Conservation (phyloP, 2,113 vertebrate genomes). For the Ovis canadensis region DNA sequence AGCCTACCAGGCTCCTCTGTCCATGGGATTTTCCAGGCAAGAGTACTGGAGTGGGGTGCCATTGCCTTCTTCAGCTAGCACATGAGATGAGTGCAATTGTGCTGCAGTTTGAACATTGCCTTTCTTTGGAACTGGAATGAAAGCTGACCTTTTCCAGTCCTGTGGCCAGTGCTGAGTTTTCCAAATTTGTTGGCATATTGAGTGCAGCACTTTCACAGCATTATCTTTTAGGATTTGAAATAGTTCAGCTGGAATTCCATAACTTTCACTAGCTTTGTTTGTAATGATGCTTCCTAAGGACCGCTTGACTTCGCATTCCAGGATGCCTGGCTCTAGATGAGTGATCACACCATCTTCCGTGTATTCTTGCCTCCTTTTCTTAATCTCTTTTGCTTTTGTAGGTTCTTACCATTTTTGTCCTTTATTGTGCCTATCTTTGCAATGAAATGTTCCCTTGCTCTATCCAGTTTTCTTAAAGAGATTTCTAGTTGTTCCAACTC, state of each 20-base stretch:
- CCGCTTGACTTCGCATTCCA: not conserved
- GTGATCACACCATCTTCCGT: not conserved
- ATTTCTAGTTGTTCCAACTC: not conserved
- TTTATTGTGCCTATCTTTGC: not conserved
- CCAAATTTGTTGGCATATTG: not conserved
- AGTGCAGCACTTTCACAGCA: not conserved
- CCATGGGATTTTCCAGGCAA: too few relatives aligned
- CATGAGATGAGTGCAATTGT: not conserved
- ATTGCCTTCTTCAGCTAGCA: not conserved
- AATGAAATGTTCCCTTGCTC: not conserved
- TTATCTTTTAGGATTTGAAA: not conserved
- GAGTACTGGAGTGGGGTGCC: too few relatives aligned
- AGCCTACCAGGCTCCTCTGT: too few relatives aligned
- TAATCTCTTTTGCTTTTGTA: not conserved
- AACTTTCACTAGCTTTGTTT: not conserved
- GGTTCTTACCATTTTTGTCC: not conserved
- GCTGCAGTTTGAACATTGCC: rapidly evolving
- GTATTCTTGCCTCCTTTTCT: not conserved
- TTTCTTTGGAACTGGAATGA: not conserved
- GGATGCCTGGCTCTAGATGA: not conserved
- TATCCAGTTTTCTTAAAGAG: not conserved
- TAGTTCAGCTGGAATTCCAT: not conserved
- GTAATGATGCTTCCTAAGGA: not conserved
- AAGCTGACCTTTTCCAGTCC: not conserved
- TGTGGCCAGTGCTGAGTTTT: not conserved